phyloP scores from a whole-genome alignment of 2,113 vertebrate genomes.

The Acinonyx jubatus region DNA sequence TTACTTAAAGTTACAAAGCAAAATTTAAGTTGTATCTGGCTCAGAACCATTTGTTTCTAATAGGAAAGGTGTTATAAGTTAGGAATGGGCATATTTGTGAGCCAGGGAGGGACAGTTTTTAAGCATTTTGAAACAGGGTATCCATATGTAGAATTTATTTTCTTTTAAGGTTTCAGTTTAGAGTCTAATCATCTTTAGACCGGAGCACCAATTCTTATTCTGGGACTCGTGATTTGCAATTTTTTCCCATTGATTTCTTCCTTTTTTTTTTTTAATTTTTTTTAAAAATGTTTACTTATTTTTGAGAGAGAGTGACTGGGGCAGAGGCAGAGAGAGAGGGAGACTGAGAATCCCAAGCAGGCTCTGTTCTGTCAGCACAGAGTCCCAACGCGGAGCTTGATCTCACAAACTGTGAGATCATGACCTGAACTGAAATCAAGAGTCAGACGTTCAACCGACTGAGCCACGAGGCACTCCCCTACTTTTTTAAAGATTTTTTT shows the following conservation, averaged over 20 bases:
- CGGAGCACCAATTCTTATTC: not conserved
- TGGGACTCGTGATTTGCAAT: not conserved
- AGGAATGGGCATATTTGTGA: not conserved
- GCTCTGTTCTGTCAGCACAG: too few relatives aligned
- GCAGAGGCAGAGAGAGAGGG: too few relatives aligned
- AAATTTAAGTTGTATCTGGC: not conserved
- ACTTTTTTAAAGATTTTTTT: too few relatives aligned
- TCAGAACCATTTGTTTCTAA: slow-evolving; percentile 34
- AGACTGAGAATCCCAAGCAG: too few relatives aligned
- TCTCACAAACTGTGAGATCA: too few relatives aligned
- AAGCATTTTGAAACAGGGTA: slow-evolving; percentile 16
- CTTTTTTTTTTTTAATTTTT: not conserved
- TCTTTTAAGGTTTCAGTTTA: slow-evolving; percentile 11
- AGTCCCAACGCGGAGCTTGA: too few relatives aligned
- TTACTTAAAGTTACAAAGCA: slow-evolving; percentile 36
- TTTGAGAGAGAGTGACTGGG: too few relatives aligned
- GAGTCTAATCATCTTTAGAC: not conserved
- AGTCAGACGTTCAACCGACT: too few relatives aligned
- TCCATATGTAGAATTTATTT: slow-evolving; percentile 15
- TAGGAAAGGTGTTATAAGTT: not conserved
- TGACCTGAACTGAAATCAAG: too few relatives aligned
- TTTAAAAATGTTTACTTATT: too few relatives aligned
- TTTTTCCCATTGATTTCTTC: not conserved
- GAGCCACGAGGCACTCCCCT: too few relatives aligned
- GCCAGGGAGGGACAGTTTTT: not conserved